Evolutionary conservation across 1,140 invertebrate genomes (phyloP), one percentile per base, ranked within the genome.

Genomic region (Calosoma granatense): DNA sequence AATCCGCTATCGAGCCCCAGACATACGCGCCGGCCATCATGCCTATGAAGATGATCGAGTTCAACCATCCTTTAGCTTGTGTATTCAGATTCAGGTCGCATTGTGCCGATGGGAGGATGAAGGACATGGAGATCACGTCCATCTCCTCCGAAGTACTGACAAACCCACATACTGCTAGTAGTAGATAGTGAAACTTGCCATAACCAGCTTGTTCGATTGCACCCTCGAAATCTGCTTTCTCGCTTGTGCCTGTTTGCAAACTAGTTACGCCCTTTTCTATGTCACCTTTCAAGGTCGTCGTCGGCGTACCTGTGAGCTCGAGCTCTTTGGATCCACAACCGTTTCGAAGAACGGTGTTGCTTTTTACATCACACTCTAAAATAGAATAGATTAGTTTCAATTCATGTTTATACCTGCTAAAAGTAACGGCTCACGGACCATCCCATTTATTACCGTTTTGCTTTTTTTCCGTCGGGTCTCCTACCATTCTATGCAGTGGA

Each of bases 101-200:
- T 75, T 93, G 85, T 54, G 92, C 92, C 61, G 90, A 90, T 30
- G 93, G 92, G 51, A 97, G 74, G 67, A 96, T 88, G 79, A 95
- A 95, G 55, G 92, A 91, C 84, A 93, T 90, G 52, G 92, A 92
- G 65, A 94, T 91, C 72, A 96, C 87, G 75, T 95, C 92, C 82
- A 96, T 93, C 76, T 94, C 91, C 78, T 96, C 92, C 69, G 89
- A 92, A 43, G 92, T 93, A 74, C 92, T 92, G 64, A 94, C 92
- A 74, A 93, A 87, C 56, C 93, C 92, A 76, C 91, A 93, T 67
- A 93, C 83, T 66, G 86, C 80, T 73, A 97, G 76, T 67, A 94
- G 78, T 65, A 90, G 79, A 70, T 90, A 91, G 70, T 96, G 92
- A 74, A 95, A 96, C 72, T 85, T 85, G 65, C 92, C 93, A 86